Evolutionary conservation across 2,113 vertebrate species (phyloP), one percentile per base, ranked within the genome.

Genomic region (Thomomys bottae): DNA sequence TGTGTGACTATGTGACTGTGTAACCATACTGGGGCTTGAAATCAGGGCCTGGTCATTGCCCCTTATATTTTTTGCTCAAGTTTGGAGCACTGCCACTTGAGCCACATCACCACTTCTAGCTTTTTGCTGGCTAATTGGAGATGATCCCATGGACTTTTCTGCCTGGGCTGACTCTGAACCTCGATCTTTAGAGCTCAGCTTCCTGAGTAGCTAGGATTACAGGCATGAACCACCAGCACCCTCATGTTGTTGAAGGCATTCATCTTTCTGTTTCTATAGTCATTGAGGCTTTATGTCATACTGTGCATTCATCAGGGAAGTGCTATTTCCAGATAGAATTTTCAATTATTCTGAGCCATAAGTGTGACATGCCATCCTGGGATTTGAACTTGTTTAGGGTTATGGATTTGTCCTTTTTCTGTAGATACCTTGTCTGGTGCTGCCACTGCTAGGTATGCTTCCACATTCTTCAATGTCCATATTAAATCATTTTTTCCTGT

Each of bases 191-290:
- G 49, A 54, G 14, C 49, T 45, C 11, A 11, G 45, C 45, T 54
- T 54, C 49, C 49, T 54, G 49, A 54, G 49, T 54, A 54, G 49
- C 49, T 54, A 54, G 49, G 49, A 54, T 54, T 54, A 12, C 49
- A 54, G 49, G 15, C 14, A 17, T 54, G 11, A 54, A 15, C 4
- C 49, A 54, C 49, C 11, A 15, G 15, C 14, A 15, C 49, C 59
- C 6, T 8, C 5, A 24, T 21, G 59, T 61, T 61, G 21, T 61
- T 61, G 23, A 61, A 11, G 59, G 59, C 59, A 54, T 61, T 68
- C 40, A 49, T 84, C n/a, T 92, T 88, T 84, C 32, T 45, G 2
- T 84, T 54, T 89, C 68, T 82, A 17, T 80, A 63, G 64, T 24
- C 38, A 32, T 17, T 36, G 57, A 84, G 30, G 54, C 24, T 84